A percentile compares a stretch with the other conserved stretches of the same genome.
phyloP scores from a whole-genome alignment of 2,797 vertebrate genomes.

The Loris lydekkerianus region DNA sequence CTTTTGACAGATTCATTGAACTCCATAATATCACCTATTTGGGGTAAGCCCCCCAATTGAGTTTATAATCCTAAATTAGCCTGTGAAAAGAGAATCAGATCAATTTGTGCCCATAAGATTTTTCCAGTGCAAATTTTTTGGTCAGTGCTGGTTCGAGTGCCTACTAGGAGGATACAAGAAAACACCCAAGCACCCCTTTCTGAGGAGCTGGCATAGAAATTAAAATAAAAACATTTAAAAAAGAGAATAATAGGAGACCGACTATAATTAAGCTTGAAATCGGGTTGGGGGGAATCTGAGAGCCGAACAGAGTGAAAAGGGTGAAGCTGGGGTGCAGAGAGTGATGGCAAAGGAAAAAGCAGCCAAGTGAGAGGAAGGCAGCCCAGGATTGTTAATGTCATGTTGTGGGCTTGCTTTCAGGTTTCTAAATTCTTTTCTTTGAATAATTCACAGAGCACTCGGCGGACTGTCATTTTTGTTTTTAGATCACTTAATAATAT shows the following conservation, averaged over 20 bases:
- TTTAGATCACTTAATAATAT: constrained; percentile 65
- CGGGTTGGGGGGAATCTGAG: not conserved
- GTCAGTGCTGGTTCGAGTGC: not conserved
- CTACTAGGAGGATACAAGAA: not conserved
- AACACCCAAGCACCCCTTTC: not conserved
- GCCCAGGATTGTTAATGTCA: not conserved
- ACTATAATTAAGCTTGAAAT: not conserved
- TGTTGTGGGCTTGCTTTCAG: not conserved
- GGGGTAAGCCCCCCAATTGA: not conserved
- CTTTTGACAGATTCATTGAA: not conserved
- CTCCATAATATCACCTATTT: not conserved
- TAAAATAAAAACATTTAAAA: not conserved
- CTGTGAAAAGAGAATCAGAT: not conserved
- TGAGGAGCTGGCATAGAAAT: not conserved
- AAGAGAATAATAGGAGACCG: not conserved
- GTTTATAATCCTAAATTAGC: constrained; percentile 8
- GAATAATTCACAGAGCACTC: constrained; percentile 54
- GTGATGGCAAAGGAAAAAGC: not conserved
- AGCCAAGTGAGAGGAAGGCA: not conserved
- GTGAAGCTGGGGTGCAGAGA: not conserved
- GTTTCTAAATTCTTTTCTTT: constrained; percentile 31
- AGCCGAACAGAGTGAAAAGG: not conserved
- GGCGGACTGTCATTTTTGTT: constrained; percentile 24
- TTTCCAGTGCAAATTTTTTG: not conserved
- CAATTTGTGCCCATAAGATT: not conserved